These are phyloP conservation scores for Elachura formosa DNA, from an alignment of 2,113 vertebrate species.

Conservation along the genomic window DNA sequence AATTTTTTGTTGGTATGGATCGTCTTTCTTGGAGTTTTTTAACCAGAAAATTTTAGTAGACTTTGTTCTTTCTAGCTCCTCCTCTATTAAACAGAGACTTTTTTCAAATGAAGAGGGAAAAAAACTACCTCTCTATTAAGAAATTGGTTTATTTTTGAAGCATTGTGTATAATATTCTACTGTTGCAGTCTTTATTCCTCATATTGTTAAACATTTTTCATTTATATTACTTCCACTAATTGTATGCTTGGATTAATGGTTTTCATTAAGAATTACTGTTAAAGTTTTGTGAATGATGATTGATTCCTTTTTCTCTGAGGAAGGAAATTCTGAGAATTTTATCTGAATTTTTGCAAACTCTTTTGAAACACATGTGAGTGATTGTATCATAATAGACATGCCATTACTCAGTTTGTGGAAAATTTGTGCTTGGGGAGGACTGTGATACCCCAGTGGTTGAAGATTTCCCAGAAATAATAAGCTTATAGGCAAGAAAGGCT, in stretches of 20 bases:
- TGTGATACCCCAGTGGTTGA: neutral
- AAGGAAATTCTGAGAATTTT: neutral
- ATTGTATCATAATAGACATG: neutral
- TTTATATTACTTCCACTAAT: neutral
- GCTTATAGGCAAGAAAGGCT: neutral
- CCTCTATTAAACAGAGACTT: neutral
- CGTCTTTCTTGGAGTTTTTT: neutral
- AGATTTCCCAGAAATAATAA: slow-evolving; percentile 19
- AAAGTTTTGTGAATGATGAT: neutral
- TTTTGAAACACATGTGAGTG: neutral
- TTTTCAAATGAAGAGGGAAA: fast-evolving
- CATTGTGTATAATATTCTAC: neutral
- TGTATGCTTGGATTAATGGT: neutral
- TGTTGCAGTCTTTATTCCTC: neutral
- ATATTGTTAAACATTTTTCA: neutral
- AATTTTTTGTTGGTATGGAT: neutral
- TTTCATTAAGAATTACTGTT: neutral
- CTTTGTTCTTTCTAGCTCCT: neutral
- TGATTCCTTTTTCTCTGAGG: neutral
- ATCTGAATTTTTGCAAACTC: neutral
- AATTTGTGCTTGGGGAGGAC: neutral
- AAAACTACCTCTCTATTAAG: neutral
- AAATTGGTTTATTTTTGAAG: neutral
- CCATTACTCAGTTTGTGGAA: neutral
- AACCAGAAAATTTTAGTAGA: neutral